Conservation (phyloP, 2,113 vertebrate genomes). For the Larimichthys polyactis region DNA sequence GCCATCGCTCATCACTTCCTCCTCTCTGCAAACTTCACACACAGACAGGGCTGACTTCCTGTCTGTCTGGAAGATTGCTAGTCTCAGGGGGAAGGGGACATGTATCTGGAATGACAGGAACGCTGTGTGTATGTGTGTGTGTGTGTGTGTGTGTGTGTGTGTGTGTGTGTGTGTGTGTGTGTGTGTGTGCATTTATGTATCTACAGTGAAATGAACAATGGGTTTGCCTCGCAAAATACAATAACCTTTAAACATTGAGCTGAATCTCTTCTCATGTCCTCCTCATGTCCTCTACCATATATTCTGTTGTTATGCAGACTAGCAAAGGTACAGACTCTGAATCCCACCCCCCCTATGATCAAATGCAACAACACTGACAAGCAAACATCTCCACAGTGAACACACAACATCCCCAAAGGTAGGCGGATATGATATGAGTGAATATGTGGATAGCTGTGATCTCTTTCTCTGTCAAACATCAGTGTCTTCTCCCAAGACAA, state of each 20-base stretch:
- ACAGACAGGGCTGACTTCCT: conserved; percentile 70
- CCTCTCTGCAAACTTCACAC: conserved; percentile 40
- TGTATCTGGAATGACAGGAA: conserved; percentile 58
- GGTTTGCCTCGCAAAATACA: conserved; percentile 25
- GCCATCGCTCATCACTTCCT: conserved; percentile 65
- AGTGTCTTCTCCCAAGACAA: conserved; percentile 62
- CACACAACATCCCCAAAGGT: conserved; percentile 59
- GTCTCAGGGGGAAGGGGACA: conserved; percentile 59
- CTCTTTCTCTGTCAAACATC: conserved; percentile 69
- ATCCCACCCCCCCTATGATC: conserved; percentile 46
- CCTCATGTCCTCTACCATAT: conserved; percentile 57
- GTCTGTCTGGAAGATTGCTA: conserved; percentile 67
- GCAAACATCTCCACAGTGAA: conserved; percentile 47
- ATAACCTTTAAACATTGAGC: conserved; percentile 27
- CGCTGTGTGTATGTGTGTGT: conserved; percentile 13
- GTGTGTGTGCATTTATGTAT: neutral
- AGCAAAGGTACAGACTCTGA: conserved; percentile 29
- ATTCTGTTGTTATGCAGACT: conserved; percentile 41
- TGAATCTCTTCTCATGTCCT: conserved; percentile 44
- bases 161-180: conserved; percentile 12
- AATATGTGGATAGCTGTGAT: conserved; percentile 66
- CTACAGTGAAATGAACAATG: conserved; percentile 22
- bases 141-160: conserved; percentile 9
- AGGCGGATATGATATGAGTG: conserved; percentile 40
- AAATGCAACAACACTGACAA: conserved; percentile 63